A percentile compares a stretch with the other conserved stretches of the same genome.
Evolutionary conservation across 2,797 vertebrate species (phyloP).

Genomic region (Hippopotamyrus pictus): DNA sequence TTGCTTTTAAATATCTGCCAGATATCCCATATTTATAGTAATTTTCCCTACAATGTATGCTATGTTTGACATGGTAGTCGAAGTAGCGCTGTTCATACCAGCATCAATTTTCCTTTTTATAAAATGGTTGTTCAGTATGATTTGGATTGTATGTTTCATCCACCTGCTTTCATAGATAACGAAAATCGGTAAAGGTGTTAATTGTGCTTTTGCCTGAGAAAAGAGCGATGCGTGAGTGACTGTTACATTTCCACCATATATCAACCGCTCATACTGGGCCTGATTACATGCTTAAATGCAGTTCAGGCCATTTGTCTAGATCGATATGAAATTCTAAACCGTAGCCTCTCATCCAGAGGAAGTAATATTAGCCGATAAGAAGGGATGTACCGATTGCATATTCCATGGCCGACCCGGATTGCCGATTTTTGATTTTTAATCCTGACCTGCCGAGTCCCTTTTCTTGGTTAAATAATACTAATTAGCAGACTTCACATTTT

Average conservation of each 20-base stretch:
- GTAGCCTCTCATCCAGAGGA: constrained; percentile 23
- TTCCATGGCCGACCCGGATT: neutral
- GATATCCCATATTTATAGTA: neutral
- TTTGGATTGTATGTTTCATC: neutral
- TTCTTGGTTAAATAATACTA: neutral
- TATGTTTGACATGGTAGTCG: no score
- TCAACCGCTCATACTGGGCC: neutral
- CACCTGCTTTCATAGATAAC: no score
- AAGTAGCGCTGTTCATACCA: neutral
- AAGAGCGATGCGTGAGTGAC: neutral
- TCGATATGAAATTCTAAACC: constrained; percentile 51
- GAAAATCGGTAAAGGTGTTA: neutral
- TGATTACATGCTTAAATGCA: neutral
- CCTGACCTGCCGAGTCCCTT: neutral
- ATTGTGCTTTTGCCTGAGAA: neutral
- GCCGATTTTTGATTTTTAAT: neutral
- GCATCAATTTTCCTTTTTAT: neutral
- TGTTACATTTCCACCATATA: neutral
- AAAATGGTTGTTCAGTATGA: neutral
- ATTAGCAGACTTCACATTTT: neutral
- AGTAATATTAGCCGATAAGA: constrained; percentile 40
- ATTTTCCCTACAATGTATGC: neutral
- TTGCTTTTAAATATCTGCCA: constrained; percentile 1
- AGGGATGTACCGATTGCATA: neutral
- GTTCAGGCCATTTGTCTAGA: constrained; percentile 27